Percentiles rank a stretch among this genome's conserved stretches.
Evolutionary conservation across 2,888 invertebrate genomes (phyloP).

Genomic region (Leptothorax acervorum): DNA sequence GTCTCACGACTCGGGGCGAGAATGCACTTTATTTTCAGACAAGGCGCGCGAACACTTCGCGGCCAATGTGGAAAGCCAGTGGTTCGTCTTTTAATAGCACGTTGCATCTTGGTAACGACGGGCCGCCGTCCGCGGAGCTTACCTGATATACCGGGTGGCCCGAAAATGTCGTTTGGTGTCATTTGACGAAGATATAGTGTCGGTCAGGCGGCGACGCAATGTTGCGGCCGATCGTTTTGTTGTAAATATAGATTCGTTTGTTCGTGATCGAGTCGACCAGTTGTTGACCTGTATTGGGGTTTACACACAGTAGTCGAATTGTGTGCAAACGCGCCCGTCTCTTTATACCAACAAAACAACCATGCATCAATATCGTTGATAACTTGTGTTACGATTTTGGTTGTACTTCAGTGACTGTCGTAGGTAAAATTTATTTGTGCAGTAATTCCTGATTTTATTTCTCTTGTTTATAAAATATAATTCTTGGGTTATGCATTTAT

Average conservation of each 20-base stretch:
- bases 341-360: background rate
- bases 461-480: background rate
- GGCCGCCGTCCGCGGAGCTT: constrained; percentile 25
- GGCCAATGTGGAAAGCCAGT: constrained; percentile 75
- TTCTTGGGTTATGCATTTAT: background rate
- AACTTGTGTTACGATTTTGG: constrained; percentile 6
- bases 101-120: constrained; percentile 58
- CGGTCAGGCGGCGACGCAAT: background rate
- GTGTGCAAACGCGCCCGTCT: background rate
- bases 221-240: background rate
- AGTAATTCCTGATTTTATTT: background rate
- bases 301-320: background rate
- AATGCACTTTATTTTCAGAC: constrained; percentile 71
- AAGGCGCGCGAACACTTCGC: constrained; percentile 72
- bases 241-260: constrained; percentile 32
- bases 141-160: constrained; percentile 36
- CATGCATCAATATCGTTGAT: background rate
- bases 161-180: constrained; percentile 20
- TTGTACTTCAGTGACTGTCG: background rate
- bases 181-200: constrained; percentile 5
- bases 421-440: constrained; percentile 13
- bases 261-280: background rate
- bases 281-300: constrained; percentile 4
- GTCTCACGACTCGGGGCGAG: constrained; percentile 57
- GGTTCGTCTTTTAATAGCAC: constrained; percentile 79